Percentiles rank a stretch among this genome's conserved stretches.
These are phyloP conservation scores for Malurus elegans DNA, from an alignment of 2,113 vertebrate genomes.

Conservation along the genomic window DNA sequence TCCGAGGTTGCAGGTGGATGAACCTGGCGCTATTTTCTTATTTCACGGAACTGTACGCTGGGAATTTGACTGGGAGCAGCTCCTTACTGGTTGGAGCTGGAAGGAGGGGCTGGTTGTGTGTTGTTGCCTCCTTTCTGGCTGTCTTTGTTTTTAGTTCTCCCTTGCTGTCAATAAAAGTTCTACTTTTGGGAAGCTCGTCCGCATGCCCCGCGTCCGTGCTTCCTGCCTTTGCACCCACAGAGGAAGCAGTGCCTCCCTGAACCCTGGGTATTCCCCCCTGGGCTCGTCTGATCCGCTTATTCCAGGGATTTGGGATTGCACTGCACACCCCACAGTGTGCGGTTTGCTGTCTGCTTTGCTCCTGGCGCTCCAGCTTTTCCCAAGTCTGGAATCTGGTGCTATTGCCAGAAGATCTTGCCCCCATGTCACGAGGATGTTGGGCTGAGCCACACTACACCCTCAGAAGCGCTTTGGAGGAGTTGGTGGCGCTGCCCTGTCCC, in stretches of 20 bases:
- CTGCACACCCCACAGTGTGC: fast-evolving
- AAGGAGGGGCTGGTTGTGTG: background rate
- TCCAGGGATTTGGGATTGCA: background rate
- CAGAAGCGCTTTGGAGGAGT: fast-evolving
- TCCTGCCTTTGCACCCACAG: background rate
- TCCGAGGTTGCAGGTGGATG: background rate
- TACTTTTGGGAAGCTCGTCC: conserved; percentile 41
- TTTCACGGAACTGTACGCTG: background rate
- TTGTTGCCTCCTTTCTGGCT: background rate
- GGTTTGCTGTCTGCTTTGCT: background rate
- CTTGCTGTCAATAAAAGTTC: conserved; percentile 47
- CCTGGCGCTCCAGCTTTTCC: fast-evolving
- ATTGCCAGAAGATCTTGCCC: background rate
- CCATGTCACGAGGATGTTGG: fast-evolving
- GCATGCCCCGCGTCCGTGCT: fast-evolving
- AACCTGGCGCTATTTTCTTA: background rate
- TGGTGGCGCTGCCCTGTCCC: background rate
- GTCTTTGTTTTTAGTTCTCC: conserved; percentile 32
- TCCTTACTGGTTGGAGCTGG: background rate
- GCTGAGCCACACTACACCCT: fast-evolving
- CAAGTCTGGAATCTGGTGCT: fast-evolving
- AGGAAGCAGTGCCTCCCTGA: background rate
- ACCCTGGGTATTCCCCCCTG: background rate
- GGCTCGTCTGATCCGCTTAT: background rate
- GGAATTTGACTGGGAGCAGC: background rate